These are phyloP conservation scores for Adrianichthys oophorus DNA, from an alignment of 2,797 vertebrate species.

Conservation along the genomic window DNA sequence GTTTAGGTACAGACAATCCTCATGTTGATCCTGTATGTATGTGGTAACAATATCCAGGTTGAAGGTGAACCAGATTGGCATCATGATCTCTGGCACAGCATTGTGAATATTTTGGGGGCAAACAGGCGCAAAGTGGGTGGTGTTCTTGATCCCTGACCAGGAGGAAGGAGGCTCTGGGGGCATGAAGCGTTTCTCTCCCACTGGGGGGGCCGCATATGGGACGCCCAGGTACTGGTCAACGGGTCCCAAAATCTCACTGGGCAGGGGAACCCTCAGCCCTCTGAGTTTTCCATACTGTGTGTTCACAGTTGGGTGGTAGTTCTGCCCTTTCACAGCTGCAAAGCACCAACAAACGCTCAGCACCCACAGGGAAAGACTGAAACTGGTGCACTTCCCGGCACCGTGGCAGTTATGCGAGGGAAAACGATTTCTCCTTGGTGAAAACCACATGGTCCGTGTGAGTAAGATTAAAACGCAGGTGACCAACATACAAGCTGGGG, in stretches of 20 bases:
- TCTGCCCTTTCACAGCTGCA: slow-evolving; percentile 79
- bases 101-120: slow-evolving; percentile 99
- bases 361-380: slow-evolving; percentile 83
- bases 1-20: slow-evolving; percentile 99
- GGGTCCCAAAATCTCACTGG: slow-evolving; percentile 95
- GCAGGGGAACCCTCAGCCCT: slow-evolving; percentile 90
- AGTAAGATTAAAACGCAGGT: slow-evolving; percentile 61
- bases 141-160: slow-evolving; percentile 98
- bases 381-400: slow-evolving; percentile 48
- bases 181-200: slow-evolving; percentile 95
- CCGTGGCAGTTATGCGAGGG: slow-evolving; percentile 60
- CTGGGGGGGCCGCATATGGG: slow-evolving; percentile 89
- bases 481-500: slow-evolving; percentile 72
- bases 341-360: slow-evolving; percentile 85
- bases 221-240: slow-evolving; percentile 98
- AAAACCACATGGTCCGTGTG: slow-evolving; percentile 81
- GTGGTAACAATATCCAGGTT: slow-evolving; percentile 99
- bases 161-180: slow-evolving; percentile 94
- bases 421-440: slow-evolving; percentile 70
- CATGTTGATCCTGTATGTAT: slow-evolving; percentile 98
- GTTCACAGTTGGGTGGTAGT: slow-evolving; percentile 94
- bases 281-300: slow-evolving; percentile 97
- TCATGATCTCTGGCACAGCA: slow-evolving; percentile 98
- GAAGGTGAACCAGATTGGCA: slow-evolving; percentile 99
- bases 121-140: slow-evolving; percentile 96